phyloP scores from a whole-genome alignment of 2,888 invertebrate genomes.

The Drosophila aldrichi region DNA sequence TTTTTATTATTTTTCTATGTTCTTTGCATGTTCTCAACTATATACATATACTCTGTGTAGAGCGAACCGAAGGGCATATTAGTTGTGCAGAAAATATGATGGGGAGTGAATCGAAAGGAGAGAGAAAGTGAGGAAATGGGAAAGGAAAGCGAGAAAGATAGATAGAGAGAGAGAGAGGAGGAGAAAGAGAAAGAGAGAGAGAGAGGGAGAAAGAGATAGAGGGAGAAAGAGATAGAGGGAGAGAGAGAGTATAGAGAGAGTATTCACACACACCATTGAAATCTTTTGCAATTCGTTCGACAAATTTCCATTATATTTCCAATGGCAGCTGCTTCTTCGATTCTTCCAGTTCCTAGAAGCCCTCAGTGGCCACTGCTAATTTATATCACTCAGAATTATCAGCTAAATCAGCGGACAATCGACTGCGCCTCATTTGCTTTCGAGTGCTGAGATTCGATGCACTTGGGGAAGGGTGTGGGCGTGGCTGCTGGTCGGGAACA shows the following conservation, averaged over 20 bases:
- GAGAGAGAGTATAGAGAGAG: too few relatives aligned
- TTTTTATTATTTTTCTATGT: too few relatives aligned
- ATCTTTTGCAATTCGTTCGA: too few relatives aligned
- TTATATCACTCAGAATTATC: not conserved
- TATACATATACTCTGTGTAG: not conserved
- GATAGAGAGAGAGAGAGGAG: not conserved
- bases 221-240: not conserved
- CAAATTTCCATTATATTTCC: too few relatives aligned
- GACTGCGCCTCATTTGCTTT: slow-evolving; percentile 3
- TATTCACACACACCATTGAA: too few relatives aligned
- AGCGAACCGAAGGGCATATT: too few relatives aligned
- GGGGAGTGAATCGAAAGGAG: not conserved
- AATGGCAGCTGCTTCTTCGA: too few relatives aligned
- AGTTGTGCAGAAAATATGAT: too few relatives aligned
- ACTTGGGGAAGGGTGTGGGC: not conserved
- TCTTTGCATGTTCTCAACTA: too few relatives aligned
- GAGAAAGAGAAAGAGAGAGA: not conserved
- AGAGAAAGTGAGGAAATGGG: not conserved
- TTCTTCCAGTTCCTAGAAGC: too few relatives aligned
- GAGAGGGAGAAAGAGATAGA: not conserved
- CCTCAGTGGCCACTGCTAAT: too few relatives aligned
- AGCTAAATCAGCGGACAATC: not conserved
- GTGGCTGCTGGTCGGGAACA: not conserved
- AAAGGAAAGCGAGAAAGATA: too few relatives aligned
- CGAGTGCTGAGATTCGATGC: slow-evolving; percentile 1